Base-by-base conservation (phyloP, 2,888 invertebrate genomes). In the Plagiodera versicolora region DNA sequence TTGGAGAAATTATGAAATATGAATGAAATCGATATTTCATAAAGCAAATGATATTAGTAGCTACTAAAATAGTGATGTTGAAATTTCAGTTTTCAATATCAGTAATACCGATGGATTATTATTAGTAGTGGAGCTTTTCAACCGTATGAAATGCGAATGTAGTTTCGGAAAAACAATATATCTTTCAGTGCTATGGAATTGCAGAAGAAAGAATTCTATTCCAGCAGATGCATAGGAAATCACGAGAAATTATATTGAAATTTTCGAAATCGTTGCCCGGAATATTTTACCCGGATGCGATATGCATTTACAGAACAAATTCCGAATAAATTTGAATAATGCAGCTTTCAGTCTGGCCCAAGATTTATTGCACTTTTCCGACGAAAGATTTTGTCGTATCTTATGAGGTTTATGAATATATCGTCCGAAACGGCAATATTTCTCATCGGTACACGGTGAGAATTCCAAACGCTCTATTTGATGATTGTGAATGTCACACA, bases 301-400 rank as follows among this genome's bases (percentile, higher is more conserved):
- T 53, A 44, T 45, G 53, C 53, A 44, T 19, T 24, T 28, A 44
- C 53, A 18, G 39, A 53, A 45, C 28, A 53, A 53, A 53, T 53
- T 53, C 53, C 2, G 44, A 53, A 53, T 45, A 11, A 20, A 53
- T 53, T 53, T 53, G 17, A 53, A 53, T 53, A 53, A 53, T 45
- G 10, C 11, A 16, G 28, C 20, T 24, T 53, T 53, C 16, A 16
- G 8, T n/a, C 24, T 53, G 10, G 11, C 16, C 5, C 17, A 16
- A 16, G 44, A 44, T 53, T 53, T 24, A 53, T 53, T 53, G 45
- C 14, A n/a, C 10, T 20, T 28, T 28, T 14, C 44, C 35, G 16
- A 16, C 46, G 20, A 44, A 20, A 1, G 24, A 39, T 39, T 14
- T 39, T n/a, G 39, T 53, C 24, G 6, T 24, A 24, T 24, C 24